These are phyloP conservation scores for Chelmon rostratus DNA, from an alignment of 2,797 vertebrate genomes.

Conservation along the genomic window DNA sequence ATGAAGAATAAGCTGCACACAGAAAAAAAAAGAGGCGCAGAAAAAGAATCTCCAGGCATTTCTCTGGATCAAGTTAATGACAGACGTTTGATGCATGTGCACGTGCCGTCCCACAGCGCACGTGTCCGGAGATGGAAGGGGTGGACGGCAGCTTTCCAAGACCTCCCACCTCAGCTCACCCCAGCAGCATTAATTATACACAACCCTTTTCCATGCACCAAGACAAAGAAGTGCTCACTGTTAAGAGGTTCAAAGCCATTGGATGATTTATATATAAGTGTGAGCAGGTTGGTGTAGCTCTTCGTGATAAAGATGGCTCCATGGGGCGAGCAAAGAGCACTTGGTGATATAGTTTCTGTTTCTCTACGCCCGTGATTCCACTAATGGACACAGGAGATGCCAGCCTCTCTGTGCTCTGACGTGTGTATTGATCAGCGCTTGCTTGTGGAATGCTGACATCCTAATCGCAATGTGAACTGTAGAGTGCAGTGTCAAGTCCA, in stretches of 20 bases:
- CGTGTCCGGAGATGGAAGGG: constrained; percentile 31
- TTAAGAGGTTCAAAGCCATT: constrained; percentile 72
- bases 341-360: constrained; percentile 33
- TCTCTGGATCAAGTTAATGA: constrained; percentile 48
- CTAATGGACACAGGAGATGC: constrained; percentile 56
- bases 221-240: constrained; percentile 64
- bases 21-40: not conserved
- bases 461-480: constrained; percentile 38
- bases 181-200: constrained; percentile 77
- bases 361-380: constrained; percentile 28
- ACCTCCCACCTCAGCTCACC: constrained; percentile 54
- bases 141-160: constrained; percentile 44
- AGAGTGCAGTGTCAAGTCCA: constrained; percentile 31
- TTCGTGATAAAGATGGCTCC: constrained; percentile 32
- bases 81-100: constrained; percentile 43
- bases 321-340: constrained; percentile 23
- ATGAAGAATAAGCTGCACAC: constrained; percentile 26
- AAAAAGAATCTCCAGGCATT: constrained; percentile 36
- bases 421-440: constrained; percentile 60
- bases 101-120: constrained; percentile 16
- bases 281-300: constrained; percentile 25
- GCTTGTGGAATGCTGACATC: constrained; percentile 33
- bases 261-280: constrained; percentile 73
- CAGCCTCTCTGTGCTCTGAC: not conserved
- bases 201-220: constrained; percentile 48